A percentile compares a stretch with the other conserved stretches of the same genome.
Conservation (phyloP, 2,888 invertebrate genomes). For the Drosophila robusta region DNA sequence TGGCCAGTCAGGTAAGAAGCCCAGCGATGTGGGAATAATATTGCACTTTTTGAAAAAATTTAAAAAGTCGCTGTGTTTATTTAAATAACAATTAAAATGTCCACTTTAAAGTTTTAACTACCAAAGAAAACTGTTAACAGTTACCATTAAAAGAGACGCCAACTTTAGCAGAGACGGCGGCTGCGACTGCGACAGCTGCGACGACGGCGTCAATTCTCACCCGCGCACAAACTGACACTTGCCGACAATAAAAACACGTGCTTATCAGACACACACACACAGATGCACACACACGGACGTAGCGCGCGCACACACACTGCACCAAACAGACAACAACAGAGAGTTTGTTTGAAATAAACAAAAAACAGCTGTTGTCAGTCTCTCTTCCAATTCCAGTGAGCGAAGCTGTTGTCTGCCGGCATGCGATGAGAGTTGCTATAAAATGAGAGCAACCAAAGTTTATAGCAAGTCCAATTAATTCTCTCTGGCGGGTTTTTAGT, state of each 20-base stretch:
- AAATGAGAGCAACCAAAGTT: constrained; percentile 39
- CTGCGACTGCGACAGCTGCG: constrained; percentile 18
- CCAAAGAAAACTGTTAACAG: constrained; percentile 8
- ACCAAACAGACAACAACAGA: constrained; percentile 52
- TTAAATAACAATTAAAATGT: not conserved
- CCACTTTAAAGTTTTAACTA: not conserved
- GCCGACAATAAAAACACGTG: constrained; percentile 69
- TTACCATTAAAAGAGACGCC: constrained; percentile 28
- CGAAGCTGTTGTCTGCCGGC: constrained; percentile 48
- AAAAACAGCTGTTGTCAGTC: constrained; percentile 71
- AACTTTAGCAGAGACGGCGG: constrained; percentile 27
- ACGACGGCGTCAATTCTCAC: constrained; percentile 49
- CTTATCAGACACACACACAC: constrained; percentile 57
- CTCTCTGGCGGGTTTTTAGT: constrained; percentile 7
- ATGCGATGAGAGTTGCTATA: constrained; percentile 54
- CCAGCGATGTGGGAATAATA: not conserved
- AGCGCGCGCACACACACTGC: not conserved
- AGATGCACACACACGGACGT: constrained; percentile 1
- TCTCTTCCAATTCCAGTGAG: constrained; percentile 54
- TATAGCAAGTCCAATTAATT: constrained; percentile 49
- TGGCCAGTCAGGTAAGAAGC: constrained; percentile 4
- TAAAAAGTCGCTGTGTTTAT: not conserved
- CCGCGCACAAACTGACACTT: constrained; percentile 46
- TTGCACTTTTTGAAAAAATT: not conserved
- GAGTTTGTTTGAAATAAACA: constrained; percentile 75